Evolutionary conservation across 2,113 vertebrate genomes (phyloP).

Genomic region (Dipodomys spectabilis): DNA sequence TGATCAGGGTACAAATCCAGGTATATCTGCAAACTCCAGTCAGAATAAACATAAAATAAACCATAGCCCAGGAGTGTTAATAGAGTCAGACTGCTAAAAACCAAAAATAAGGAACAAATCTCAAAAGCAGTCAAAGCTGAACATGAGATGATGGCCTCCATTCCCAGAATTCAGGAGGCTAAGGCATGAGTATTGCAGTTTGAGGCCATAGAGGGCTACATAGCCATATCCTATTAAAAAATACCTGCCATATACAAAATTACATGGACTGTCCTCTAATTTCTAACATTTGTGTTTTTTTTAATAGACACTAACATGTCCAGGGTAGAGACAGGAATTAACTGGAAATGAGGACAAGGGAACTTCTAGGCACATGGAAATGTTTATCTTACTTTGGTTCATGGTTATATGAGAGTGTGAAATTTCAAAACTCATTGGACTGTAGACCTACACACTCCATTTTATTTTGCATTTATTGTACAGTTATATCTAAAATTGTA

Average conservation of each 20-base stretch:
- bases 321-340: not conserved
- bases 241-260: not conserved
- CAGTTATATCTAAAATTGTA: too few species aligned
- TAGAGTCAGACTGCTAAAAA: not conserved
- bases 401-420: not conserved
- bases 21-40: not conserved
- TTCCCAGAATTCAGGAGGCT: not conserved
- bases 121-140: not conserved
- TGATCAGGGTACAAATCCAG: not conserved
- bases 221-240: not conserved
- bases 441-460: not conserved
- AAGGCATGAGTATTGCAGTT: not conserved
- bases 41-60: constrained; percentile 4
- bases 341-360: not conserved
- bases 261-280: not conserved
- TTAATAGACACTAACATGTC: not conserved
- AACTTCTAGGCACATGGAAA: not conserved
- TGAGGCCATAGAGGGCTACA: not conserved
- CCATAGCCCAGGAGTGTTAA: not conserved
- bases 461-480: not conserved
- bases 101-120: not conserved
- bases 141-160: not conserved
- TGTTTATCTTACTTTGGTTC: not conserved
- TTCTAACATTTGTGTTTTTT: not conserved
- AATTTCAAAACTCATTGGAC: not conserved